A percentile compares a stretch with the other conserved stretches of the same genome.
Conservation (phyloP, 1,140 invertebrate species). For the Nasonia longicornis region DNA sequence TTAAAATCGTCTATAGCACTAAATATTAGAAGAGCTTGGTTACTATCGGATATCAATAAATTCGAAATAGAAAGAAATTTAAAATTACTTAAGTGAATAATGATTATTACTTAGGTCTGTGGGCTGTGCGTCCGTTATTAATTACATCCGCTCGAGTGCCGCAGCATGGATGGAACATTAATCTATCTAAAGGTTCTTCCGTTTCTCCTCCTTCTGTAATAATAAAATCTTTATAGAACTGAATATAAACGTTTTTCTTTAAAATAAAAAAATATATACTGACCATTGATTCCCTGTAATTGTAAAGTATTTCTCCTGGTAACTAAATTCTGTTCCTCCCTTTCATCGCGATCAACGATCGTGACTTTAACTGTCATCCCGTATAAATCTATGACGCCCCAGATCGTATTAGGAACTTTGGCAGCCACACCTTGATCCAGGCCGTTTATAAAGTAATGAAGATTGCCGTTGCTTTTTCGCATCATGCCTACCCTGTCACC, state of each 20-base stretch:
- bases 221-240: constrained; percentile 12
- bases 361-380: constrained; percentile 96
- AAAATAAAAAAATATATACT: neutral
- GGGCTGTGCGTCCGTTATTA: constrained; percentile 88
- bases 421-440: constrained; percentile 92
- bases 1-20: constrained; percentile 95
- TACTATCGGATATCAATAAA: neutral
- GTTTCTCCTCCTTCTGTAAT: constrained; percentile 61
- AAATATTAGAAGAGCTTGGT: constrained; percentile 54
- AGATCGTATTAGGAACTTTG: constrained; percentile 81
- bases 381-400: constrained; percentile 95
- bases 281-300: constrained; percentile 57
- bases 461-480: constrained; percentile 82
- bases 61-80: constrained; percentile 1
- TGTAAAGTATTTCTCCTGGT: constrained; percentile 76
- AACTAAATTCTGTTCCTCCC: constrained; percentile 82
- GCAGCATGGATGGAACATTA: constrained; percentile 90
- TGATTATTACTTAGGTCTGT: constrained; percentile 84
- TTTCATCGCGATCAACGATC: constrained; percentile 83
- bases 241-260: neutral
- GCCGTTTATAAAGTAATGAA: constrained; percentile 95
- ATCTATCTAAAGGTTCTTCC: constrained; percentile 72
- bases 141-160: constrained; percentile 92
- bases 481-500: constrained; percentile 92
- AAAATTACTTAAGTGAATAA: neutral